phyloP scores from a whole-genome alignment of 1,140 invertebrate genomes.

The Drosophila bocqueti region DNA sequence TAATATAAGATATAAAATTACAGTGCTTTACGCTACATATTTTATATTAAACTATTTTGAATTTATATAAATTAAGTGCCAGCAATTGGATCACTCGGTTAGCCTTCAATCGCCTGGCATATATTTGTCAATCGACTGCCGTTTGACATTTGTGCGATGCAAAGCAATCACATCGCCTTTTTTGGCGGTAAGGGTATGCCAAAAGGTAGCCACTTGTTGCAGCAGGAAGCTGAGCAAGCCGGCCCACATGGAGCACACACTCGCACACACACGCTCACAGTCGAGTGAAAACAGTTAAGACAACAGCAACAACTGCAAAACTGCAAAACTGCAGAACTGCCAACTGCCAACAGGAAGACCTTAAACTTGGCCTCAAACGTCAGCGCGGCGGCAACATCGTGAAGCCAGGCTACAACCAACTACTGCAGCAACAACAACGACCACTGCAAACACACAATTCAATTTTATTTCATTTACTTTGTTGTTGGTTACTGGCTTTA shows the following conservation, averaged over 20 bases:
- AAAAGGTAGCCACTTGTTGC: constrained; percentile 79
- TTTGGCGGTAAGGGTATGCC: constrained; percentile 43
- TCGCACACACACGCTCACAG: constrained; percentile 37
- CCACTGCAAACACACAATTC: constrained; percentile 79
- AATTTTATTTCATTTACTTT: constrained; percentile 82
- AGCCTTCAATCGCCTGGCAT: background rate
- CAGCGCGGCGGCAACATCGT: constrained; percentile 71
- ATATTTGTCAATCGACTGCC: constrained; percentile 7
- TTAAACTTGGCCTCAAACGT: constrained; percentile 79
- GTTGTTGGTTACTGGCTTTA: constrained; percentile 51
- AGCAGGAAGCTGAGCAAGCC: constrained; percentile 64
- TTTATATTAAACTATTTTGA: background rate
- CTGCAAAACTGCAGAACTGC: constrained; percentile 65
- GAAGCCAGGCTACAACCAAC: constrained; percentile 43
- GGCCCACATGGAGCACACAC: constrained; percentile 64
- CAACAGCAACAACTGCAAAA: constrained; percentile 41
- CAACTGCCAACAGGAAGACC: constrained; percentile 79
- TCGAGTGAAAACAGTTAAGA: constrained; percentile 81
- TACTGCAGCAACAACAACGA: constrained; percentile 21
- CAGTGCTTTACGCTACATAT: background rate
- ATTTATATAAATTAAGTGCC: background rate
- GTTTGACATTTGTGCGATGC: constrained; percentile 1
- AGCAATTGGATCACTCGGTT: background rate
- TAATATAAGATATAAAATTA: background rate
- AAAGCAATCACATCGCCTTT: background rate